phyloP scores from a whole-genome alignment of 2,797 vertebrate genomes.

The Fundulus diaphanus region DNA sequence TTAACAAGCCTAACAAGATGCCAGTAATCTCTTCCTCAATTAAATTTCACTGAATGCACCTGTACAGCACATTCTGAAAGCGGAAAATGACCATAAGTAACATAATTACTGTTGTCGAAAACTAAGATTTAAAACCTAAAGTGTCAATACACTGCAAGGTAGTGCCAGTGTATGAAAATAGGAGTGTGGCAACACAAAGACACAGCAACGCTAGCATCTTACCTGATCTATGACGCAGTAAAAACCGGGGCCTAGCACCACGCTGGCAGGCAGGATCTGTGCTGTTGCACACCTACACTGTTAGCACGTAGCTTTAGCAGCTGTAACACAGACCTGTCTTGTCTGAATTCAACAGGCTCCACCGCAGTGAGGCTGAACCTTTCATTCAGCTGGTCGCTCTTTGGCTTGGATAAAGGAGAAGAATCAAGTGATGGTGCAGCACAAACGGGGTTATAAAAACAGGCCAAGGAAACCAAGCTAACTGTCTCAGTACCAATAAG shows the following conservation, averaged over 20 bases:
- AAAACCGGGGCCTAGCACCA: slow-evolving; percentile 47
- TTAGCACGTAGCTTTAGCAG: slow-evolving; percentile 37
- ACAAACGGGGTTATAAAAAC: slow-evolving; percentile 52
- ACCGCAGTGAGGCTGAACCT: slow-evolving; percentile 38
- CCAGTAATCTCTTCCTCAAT: background rate
- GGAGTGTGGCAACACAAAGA: slow-evolving; percentile 11
- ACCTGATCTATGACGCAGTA: slow-evolving; percentile 63
- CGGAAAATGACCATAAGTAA: background rate
- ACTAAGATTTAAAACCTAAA: background rate
- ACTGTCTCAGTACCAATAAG: slow-evolving; percentile 1
- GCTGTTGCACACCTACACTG: slow-evolving; percentile 34
- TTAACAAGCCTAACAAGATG: background rate
- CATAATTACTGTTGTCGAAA: slow-evolving; percentile 22
- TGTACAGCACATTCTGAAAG: background rate
- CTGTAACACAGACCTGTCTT: slow-evolving; percentile 42
- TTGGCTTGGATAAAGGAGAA: slow-evolving; percentile 33
- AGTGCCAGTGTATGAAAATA: background rate
- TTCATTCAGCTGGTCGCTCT: slow-evolving; percentile 49
- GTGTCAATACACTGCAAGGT: background rate
- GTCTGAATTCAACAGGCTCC: slow-evolving; percentile 72
- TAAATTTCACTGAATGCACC: background rate
- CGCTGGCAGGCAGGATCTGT: slow-evolving; percentile 16
- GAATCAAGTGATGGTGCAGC: slow-evolving; percentile 37
- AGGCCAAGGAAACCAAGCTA: slow-evolving; percentile 24
- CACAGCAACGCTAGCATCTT: slow-evolving; percentile 42